A percentile compares a stretch with the other conserved stretches of the same genome.
These are phyloP conservation scores for Vimba vimba DNA, from an alignment of 2,113 vertebrate genomes.

Conservation along the genomic window DNA sequence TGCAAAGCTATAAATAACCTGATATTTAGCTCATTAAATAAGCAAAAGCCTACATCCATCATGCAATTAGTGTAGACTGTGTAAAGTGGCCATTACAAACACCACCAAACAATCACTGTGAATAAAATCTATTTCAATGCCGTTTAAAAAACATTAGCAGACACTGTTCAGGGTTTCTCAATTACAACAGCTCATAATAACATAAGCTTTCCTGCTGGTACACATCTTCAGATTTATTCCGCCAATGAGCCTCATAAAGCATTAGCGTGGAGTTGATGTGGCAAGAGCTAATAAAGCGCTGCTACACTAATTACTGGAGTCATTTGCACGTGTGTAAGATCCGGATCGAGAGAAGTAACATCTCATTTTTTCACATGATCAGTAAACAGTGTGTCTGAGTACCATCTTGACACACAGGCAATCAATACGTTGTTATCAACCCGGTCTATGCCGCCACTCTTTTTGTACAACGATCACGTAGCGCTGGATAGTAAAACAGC, in stretches of 20 bases:
- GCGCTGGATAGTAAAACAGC: not conserved
- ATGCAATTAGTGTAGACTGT: slow-evolving; percentile 8
- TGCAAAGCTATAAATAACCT: not conserved
- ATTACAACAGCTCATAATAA: slow-evolving; percentile 20
- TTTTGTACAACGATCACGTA: not conserved
- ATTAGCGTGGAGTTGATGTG: slow-evolving; percentile 56
- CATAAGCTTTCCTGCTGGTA: not conserved
- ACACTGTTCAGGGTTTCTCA: not conserved
- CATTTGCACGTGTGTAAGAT: slow-evolving; percentile 52
- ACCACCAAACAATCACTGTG: not conserved
- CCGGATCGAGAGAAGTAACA: slow-evolving; percentile 50
- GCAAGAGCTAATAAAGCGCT: slow-evolving; percentile 55
- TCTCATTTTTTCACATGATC: slow-evolving; percentile 57
- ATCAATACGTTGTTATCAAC: slow-evolving; percentile 57
- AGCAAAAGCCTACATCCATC: slow-evolving; percentile 1
- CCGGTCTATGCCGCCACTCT: no score
- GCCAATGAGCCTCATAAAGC: slow-evolving; percentile 58
- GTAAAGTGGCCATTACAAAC: slow-evolving; percentile 24
- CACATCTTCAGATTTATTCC: slow-evolving; percentile 44
- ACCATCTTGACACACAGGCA: slow-evolving; percentile 58
- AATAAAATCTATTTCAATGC: slow-evolving; percentile 7
- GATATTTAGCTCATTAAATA: not conserved
- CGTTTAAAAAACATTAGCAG: slow-evolving; percentile 19
- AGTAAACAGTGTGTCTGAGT: slow-evolving; percentile 47
- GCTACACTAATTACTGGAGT: slow-evolving; percentile 62